A percentile compares a stretch with the other conserved stretches of the same genome.
phyloP scores from a whole-genome alignment of 2,797 vertebrate genomes.

The Capromys pilorides region DNA sequence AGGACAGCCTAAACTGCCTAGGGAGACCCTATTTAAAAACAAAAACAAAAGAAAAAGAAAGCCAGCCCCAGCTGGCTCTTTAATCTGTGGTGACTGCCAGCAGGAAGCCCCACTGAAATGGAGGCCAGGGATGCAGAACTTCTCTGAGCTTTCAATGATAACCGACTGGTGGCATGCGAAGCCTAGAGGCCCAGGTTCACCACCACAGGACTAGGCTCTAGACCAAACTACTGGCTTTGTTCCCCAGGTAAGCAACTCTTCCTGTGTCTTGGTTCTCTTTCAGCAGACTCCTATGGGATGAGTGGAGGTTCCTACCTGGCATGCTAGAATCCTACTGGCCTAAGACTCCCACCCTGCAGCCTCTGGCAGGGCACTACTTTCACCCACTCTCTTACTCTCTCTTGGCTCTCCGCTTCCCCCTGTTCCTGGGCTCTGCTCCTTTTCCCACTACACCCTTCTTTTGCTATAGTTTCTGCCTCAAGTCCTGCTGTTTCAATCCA shows the following conservation, averaged over 20 bases:
- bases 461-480: background rate
- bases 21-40: background rate
- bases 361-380: background rate
- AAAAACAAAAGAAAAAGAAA: background rate
- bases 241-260: background rate
- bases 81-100: background rate
- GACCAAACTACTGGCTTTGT: background rate
- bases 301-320: background rate
- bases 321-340: background rate
- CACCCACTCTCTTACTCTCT: background rate
- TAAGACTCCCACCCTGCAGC: background rate
- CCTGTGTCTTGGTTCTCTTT: constrained; percentile 16
- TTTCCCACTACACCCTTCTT: background rate
- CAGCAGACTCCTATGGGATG: background rate
- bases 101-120: background rate
- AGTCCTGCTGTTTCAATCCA: background rate
- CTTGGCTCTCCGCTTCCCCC: background rate
- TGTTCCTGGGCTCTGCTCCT: background rate
- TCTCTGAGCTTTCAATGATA: background rate
- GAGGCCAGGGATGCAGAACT: background rate
- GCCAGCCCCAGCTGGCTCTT: constrained; percentile 17
- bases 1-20: background rate
- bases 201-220: background rate
- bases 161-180: background rate
- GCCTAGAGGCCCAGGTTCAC: background rate